Percentiles rank a stretch among this genome's conserved stretches.
Conservation (phyloP, 2,888 invertebrate species). For the Hypomecis punctinalis region DNA sequence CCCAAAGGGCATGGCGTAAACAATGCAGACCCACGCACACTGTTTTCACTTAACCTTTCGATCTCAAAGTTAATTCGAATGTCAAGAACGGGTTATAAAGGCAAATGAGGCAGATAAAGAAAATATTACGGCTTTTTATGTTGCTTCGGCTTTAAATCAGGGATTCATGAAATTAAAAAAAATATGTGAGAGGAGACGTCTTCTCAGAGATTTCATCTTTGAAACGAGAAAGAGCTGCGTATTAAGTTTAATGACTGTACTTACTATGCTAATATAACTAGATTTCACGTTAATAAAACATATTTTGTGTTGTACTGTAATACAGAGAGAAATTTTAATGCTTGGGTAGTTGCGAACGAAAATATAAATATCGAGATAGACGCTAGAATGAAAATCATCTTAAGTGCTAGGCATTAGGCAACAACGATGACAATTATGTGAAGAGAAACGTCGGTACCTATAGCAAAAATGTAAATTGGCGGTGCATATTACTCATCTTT, state of each 20-base stretch:
- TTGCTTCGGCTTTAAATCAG: conserved; percentile 28
- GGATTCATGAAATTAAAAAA: conserved; percentile 11
- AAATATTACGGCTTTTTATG: conserved; percentile 21
- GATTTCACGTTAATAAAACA: too few species aligned
- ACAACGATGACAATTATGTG: too few species aligned
- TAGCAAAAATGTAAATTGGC: too few species aligned
- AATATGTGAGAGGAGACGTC: not conserved
- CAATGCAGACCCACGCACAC: conserved; percentile 34
- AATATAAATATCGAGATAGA: not conserved
- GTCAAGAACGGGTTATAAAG: conserved; percentile 28
- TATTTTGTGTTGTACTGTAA: too few species aligned
- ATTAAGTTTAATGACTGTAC: not conserved
- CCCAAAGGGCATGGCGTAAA: conserved; percentile 26
- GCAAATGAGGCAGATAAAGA: conserved; percentile 28
- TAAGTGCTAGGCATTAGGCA: too few species aligned
- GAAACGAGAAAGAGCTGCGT: not conserved
- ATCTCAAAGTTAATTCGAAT: conserved; percentile 35
- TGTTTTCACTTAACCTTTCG: conserved; percentile 40
- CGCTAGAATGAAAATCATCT: not conserved
- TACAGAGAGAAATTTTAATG: too few species aligned
- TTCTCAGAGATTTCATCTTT: not conserved
- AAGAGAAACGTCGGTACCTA: too few species aligned
- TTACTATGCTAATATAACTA: too few species aligned
- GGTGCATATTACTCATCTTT: too few species aligned
- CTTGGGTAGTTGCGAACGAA: too few species aligned